phyloP scores from a whole-genome alignment of 2,113 vertebrate genomes.

The Pterocles gutturalis region DNA sequence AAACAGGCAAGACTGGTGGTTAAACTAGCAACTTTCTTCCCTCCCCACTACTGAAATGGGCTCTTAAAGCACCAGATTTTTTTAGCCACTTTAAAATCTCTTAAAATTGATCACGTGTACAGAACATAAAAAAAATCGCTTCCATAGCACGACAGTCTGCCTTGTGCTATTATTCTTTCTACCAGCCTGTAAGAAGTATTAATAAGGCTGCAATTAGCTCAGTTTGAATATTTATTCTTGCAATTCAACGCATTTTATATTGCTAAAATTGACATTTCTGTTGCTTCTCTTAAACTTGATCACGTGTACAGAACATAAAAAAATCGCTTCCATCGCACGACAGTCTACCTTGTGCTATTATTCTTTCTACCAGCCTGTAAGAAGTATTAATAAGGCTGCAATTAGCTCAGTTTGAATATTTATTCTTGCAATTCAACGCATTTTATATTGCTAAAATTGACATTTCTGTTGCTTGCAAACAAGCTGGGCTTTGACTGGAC shows the following conservation, averaged over 20 bases:
- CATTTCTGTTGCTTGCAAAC: background rate
- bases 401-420: background rate
- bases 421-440: background rate
- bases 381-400: background rate
- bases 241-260: background rate
- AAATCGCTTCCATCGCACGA: background rate
- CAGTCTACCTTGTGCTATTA: background rate
- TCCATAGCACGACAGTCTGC: background rate
- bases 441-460: background rate
- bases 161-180: background rate
- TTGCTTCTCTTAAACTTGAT: background rate
- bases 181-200: background rate
- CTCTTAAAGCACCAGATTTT: background rate
- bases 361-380: background rate
- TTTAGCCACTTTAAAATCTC: background rate
- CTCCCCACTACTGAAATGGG: background rate
- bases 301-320: background rate
- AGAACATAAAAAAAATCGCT: background rate
- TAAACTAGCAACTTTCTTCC: background rate
- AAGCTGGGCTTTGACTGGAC: background rate
- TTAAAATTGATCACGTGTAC: background rate
- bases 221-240: background rate
- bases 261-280: background rate
- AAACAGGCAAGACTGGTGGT: background rate
- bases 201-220: background rate